A percentile compares a stretch with the other conserved stretches of the same genome.
Conservation (phyloP, 2,888 invertebrate genomes). For the Rhimphoctona megacephalus region DNA sequence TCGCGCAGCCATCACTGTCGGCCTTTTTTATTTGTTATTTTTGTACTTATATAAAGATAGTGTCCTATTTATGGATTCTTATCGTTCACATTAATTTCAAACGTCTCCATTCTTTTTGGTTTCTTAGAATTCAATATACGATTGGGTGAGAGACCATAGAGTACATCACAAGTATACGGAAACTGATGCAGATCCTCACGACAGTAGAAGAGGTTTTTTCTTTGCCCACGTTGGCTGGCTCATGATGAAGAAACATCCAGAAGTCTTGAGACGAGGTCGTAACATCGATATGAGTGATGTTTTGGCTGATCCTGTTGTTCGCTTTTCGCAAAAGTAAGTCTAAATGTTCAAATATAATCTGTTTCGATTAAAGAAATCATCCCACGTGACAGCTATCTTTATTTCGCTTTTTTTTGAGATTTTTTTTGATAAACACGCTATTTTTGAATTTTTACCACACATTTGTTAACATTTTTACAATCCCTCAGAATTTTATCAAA, state of each 20-base stretch:
- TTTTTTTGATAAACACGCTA: too few relatives aligned
- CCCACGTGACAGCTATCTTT: too few relatives aligned
- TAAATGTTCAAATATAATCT: neutral
- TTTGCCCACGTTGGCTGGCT: constrained; percentile 98
- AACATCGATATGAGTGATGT: constrained; percentile 94
- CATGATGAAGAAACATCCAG: constrained; percentile 95
- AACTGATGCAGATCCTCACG: constrained; percentile 93
- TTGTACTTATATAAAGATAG: neutral
- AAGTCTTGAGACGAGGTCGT: constrained; percentile 91
- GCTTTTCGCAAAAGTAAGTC: constrained; percentile 91
- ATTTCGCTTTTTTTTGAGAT: too few relatives aligned
- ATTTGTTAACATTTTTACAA: too few relatives aligned
- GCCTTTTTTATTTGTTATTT: neutral
- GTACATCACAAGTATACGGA: constrained; percentile 91
- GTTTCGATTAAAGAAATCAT: neutral
- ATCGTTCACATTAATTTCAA: too few relatives aligned
- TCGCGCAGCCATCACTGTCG: neutral
- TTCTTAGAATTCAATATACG: constrained; percentile 88
- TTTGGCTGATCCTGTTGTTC: constrained; percentile 90
- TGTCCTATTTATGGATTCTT: too few relatives aligned
- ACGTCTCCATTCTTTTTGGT: neutral
- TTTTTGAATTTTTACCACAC: too few relatives aligned
- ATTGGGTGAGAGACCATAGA: constrained; percentile 92
- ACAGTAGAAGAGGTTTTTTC: constrained; percentile 93
- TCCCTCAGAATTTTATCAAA: too few relatives aligned